Evolutionary conservation across 2,888 invertebrate genomes (phyloP).

Genomic region (Brenthis hecate): DNA sequence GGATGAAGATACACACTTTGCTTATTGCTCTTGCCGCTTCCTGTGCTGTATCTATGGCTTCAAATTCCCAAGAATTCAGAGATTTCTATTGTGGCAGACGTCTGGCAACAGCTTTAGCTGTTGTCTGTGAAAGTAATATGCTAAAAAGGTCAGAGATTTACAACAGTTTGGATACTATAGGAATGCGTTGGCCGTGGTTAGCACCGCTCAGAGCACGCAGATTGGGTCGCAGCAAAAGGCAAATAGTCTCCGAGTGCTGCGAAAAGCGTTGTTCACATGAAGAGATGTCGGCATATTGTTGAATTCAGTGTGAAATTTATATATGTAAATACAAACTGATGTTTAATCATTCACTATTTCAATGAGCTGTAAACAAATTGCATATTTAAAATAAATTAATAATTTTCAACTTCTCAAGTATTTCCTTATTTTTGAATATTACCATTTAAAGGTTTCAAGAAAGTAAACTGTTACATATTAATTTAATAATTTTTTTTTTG

Average conservation of each 20-base stretch:
- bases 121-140: conserved; percentile 35
- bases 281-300: conserved; percentile 31
- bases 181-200: conserved; percentile 45
- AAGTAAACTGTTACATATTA: too few species aligned
- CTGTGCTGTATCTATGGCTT: neutral
- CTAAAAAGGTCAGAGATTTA: conserved; percentile 37
- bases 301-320: too few species aligned
- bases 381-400: too few species aligned
- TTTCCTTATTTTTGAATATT: too few species aligned
- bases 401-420: too few species aligned
- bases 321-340: too few species aligned
- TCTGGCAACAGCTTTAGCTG: conserved; percentile 41
- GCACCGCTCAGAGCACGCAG: conserved; percentile 40
- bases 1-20: too few species aligned
- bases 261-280: conserved; percentile 47
- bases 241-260: conserved; percentile 54
- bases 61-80: conserved; percentile 5
- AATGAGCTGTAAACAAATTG: too few species aligned
- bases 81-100: conserved; percentile 28
- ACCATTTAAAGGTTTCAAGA: too few species aligned
- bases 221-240: conserved; percentile 46
- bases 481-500: too few species aligned
- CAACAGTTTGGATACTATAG: conserved; percentile 1
- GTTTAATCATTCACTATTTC: too few species aligned
- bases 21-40: neutral